Conservation (phyloP, 2,113 vertebrate genomes). For the Raja brachyura region DNA sequence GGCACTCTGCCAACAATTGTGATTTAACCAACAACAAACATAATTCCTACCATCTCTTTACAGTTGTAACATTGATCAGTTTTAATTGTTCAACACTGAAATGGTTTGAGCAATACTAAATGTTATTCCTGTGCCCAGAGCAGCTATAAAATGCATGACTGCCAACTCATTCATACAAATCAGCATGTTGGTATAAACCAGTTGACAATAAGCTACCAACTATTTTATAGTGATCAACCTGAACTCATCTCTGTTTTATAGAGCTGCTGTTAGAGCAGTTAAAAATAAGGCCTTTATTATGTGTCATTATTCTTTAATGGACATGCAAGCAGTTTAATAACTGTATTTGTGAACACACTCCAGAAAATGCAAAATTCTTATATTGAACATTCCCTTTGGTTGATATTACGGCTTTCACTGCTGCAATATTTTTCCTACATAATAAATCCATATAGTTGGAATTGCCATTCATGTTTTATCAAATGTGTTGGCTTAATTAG, state of each 20-base stretch:
- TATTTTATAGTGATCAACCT: neutral
- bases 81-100: conserved; percentile 30
- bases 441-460: neutral
- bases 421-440: neutral
- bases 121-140: neutral
- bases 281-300: neutral
- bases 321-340: neutral
- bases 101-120: conserved; percentile 5
- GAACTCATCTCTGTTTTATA: neutral
- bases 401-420: neutral
- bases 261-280: neutral
- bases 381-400: neutral
- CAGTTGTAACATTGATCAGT: conserved; percentile 19
- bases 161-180: neutral
- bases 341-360: neutral
- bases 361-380: neutral
- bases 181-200: neutral
- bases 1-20: conserved; percentile 64
- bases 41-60: conserved; percentile 25
- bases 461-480: neutral
- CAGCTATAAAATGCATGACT: neutral
- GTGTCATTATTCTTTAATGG: neutral
- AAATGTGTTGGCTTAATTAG: neutral
- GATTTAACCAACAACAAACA: conserved; percentile 33
- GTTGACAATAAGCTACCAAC: neutral